phyloP scores from a whole-genome alignment of 2,113 vertebrate genomes.

The Dicaeum eximium region DNA sequence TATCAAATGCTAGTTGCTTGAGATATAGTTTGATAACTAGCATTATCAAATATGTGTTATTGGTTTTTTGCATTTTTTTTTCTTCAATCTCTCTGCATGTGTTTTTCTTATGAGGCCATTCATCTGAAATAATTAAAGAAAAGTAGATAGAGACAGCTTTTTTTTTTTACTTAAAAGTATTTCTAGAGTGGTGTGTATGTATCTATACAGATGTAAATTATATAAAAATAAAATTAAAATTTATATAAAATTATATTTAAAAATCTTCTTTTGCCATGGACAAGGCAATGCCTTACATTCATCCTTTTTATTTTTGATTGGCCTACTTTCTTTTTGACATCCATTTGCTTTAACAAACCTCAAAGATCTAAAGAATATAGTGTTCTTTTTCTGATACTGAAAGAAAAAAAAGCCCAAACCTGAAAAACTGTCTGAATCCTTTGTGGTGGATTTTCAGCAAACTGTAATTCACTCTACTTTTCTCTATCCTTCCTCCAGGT shows the following conservation, averaged over 20 bases:
- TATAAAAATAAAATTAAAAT: not conserved
- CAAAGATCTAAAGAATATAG: not conserved
- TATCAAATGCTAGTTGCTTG: no score
- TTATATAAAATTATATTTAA: not conserved
- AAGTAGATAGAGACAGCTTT: not conserved
- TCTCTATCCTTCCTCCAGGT: not conserved
- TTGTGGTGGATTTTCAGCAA: not conserved
- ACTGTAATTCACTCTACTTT: not conserved
- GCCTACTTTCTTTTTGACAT: not conserved
- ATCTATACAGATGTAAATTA: not conserved
- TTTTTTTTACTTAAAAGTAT: not conserved
- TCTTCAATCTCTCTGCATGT: not conserved
- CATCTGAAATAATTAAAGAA: not conserved
- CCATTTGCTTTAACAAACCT: not conserved
- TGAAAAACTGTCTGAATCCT: not conserved
- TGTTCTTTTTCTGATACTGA: not conserved
- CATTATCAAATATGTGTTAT: not conserved
- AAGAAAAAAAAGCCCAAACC: not conserved
- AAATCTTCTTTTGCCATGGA: not conserved
- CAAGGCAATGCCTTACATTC: not conserved
- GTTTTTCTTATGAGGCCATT: not conserved
- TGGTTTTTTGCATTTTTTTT: not conserved
- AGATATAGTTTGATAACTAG: no score
- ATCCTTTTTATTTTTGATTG: constrained; percentile 12
- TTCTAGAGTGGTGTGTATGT: not conserved